Evolutionary conservation across 1,140 invertebrate genomes (phyloP).

Genomic region (Periplaneta americana): DNA sequence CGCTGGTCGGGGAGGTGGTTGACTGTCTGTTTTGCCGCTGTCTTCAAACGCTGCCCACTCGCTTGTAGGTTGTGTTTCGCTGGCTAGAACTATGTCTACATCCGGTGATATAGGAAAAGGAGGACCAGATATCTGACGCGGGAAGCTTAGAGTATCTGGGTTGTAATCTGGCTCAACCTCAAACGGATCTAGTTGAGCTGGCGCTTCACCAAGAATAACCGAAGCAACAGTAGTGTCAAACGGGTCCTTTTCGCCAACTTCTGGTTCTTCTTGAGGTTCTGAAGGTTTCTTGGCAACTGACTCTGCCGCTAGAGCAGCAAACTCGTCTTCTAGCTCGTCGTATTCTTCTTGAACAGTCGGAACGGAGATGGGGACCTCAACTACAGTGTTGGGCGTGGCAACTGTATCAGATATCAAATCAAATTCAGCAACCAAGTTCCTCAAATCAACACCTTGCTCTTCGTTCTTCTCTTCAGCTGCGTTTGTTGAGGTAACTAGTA

Average conservation of each 20-base stretch:
- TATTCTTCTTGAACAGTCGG: slow-evolving; percentile 33
- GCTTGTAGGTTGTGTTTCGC: not conserved
- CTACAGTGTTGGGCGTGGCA: not conserved
- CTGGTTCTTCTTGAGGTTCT: not conserved
- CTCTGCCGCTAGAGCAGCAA: slow-evolving; percentile 65
- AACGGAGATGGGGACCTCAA: not conserved
- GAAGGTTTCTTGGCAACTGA: slow-evolving; percentile 48
- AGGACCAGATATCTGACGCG: not conserved
- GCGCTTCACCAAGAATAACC: slow-evolving; percentile 19
- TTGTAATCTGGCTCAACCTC: not conserved
- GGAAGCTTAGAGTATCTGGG: not conserved
- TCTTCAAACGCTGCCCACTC: slow-evolving; percentile 55
- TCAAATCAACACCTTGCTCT: slow-evolving; percentile 26
- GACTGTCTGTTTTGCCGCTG: not conserved
- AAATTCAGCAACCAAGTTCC: slow-evolving; percentile 31
- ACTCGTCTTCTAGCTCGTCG: slow-evolving; percentile 58
- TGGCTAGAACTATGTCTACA: slow-evolving; percentile 22
- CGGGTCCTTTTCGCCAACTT: slow-evolving; percentile 25
- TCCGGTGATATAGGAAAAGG: slow-evolving; percentile 18
- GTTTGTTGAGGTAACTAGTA: not conserved
- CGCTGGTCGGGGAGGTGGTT: slow-evolving; percentile 4
- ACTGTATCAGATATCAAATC: not conserved
- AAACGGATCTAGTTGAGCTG: not conserved
- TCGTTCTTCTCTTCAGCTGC: slow-evolving; percentile 16
- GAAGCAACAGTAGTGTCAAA: slow-evolving; percentile 29